Evolutionary conservation across 2,888 invertebrate species (phyloP), one percentile per base, ranked within the genome.

Genomic region (Amblyteles armatorius): DNA sequence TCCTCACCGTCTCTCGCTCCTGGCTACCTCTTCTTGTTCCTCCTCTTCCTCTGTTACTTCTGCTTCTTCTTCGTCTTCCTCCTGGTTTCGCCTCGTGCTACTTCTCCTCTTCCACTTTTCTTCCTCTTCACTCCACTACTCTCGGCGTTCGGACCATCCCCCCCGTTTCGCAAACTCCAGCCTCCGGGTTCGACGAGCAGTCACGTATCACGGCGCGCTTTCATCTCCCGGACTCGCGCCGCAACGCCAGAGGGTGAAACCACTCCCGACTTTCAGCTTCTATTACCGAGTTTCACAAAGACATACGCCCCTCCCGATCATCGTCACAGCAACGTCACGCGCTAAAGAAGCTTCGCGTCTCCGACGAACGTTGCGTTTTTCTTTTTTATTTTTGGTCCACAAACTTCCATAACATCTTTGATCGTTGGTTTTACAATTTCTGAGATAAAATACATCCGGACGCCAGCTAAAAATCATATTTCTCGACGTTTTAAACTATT

Each of bases 121-220:
- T 69, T 74, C 85, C 57, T 83, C 73, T 65, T 74, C 86, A 82
- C 72, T 88, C 83, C n/a, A 65, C 73, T 78, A 71, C 63, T 57
- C 81, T 78, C 79, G 74, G 68, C 76, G 71, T 82, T 86, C 26
- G 85, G 29, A 60, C 67, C 74, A 73, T 33, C 76, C 44, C 78
- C 81, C 60, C 60, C 71, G 67, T 76, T 77, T 84, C 81, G 86
- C 80, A 36, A 63, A 55, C 60, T 78, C 81, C 73, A 78, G 84
- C 77, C 84, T 84, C 65, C 73, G 84, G 81, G 82, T 76, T 82
- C 84, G 82, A 82, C 78, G 78, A 63, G 80, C 77, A 79, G 74
- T 82, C 82, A 76, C 82, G 77, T 80, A 87, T 87, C 76, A 69
- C 87, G 83, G 73, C 77, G 78, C 83, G 76, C 79, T 80, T 84